Conservation (phyloP, 35 echinoderm and acorn worm genomes). For the Heliocidaris erythrogramma region DNA sequence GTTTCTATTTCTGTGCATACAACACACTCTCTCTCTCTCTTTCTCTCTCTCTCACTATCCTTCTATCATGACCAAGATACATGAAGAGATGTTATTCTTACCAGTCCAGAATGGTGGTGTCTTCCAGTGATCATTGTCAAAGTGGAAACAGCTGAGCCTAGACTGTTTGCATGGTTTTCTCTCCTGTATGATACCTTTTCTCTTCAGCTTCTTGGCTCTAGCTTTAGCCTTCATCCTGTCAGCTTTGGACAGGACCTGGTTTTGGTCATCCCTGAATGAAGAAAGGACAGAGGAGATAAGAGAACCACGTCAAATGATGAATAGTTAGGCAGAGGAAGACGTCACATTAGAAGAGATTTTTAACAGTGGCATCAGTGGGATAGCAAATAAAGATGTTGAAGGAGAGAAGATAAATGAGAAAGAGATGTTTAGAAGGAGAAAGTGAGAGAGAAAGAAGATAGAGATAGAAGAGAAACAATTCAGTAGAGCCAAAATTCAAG, state of each 20-base stretch:
- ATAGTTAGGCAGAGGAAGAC: background rate
- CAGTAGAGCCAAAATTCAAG: too few relatives aligned
- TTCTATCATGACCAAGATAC: too few relatives aligned
- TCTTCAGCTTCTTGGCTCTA: conserved; percentile 52
- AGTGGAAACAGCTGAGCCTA: conserved; percentile 84
- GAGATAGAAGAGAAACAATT: too few relatives aligned
- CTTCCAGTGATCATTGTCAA: conserved; percentile 84
- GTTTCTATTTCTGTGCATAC: too few relatives aligned
- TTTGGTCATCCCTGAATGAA: conserved; percentile 25
- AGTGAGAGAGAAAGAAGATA: background rate
- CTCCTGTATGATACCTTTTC: conserved; percentile 43
- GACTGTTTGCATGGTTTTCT: conserved; percentile 52
- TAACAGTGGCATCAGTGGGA: background rate
- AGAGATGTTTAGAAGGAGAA: background rate
- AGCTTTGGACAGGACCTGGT: conserved; percentile 18
- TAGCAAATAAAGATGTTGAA: background rate
- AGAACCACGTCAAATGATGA: background rate
- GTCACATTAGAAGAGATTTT: background rate
- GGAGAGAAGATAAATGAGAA: background rate
- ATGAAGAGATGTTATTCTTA: conserved; percentile 37
- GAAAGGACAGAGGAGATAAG: background rate
- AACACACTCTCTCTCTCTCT: too few relatives aligned
- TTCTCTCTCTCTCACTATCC: too few relatives aligned
- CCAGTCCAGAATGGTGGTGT: conserved; percentile 87
- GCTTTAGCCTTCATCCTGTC: background rate